Conservation (phyloP, 2,797 vertebrate genomes). For the Denticeps clupeoides region DNA sequence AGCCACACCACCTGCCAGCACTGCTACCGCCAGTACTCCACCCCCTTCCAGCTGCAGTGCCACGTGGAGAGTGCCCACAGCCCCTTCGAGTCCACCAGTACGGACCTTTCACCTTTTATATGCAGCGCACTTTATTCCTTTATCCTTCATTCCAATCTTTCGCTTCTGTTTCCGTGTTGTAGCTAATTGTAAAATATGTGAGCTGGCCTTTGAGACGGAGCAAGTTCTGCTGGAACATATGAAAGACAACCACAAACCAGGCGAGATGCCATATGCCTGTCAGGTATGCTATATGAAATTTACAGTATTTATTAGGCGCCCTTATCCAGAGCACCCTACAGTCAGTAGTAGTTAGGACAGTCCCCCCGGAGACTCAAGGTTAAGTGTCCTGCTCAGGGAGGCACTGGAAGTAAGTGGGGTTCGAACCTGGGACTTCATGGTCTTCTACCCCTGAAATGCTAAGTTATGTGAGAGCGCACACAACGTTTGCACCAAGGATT, state of each 20-base stretch:
- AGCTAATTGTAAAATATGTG: slow-evolving; percentile 98
- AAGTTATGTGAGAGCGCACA: too few species aligned
- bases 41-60: slow-evolving; percentile 96
- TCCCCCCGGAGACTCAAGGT: too few species aligned
- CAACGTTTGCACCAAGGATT: too few species aligned
- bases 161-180: neutral
- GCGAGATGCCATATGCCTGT: slow-evolving; percentile 98
- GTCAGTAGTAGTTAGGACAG: too few species aligned
- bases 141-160: slow-evolving; percentile 3
- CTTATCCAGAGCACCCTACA: too few species aligned
- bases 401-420: too few species aligned
- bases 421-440: too few species aligned
- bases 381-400: too few species aligned
- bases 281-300: too few species aligned
- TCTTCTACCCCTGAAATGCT: too few species aligned
- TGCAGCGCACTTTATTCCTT: neutral
- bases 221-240: slow-evolving; percentile 96
- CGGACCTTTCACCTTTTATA: slow-evolving; percentile 21
- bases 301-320: too few species aligned
- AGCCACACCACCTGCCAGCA: slow-evolving; percentile 98
- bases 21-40: slow-evolving; percentile 93
- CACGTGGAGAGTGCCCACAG: slow-evolving; percentile 97
- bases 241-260: slow-evolving; percentile 98
- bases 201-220: slow-evolving; percentile 94
- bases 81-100: slow-evolving; percentile 86